These are phyloP conservation scores for Abrostola tripartita DNA, from an alignment of 2,888 invertebrate genomes.

Conservation along the genomic window DNA sequence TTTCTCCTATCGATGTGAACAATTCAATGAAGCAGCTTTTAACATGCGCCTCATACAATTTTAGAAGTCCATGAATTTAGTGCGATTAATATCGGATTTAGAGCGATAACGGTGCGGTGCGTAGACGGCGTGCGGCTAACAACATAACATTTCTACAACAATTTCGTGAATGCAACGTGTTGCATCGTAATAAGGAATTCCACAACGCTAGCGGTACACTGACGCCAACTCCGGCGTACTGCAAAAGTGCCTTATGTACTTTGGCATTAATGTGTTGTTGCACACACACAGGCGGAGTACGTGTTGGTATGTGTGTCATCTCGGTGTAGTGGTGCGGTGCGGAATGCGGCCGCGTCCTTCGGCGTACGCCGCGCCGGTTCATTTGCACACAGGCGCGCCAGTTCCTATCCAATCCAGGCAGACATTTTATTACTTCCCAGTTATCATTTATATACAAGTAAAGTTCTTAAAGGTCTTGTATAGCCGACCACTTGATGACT, in stretches of 20 bases:
- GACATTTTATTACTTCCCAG: constrained; percentile 80
- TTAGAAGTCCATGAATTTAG: constrained; percentile 33
- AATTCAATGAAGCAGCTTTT: constrained; percentile 28
- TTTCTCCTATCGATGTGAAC: constrained; percentile 50
- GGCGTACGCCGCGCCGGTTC: constrained; percentile 81
- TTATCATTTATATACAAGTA: constrained; percentile 70
- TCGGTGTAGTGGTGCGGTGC: constrained; percentile 77
- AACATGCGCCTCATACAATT: constrained; percentile 32
- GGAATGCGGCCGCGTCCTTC: constrained; percentile 88
- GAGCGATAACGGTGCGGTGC: constrained; percentile 59
- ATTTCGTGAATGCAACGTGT: constrained; percentile 73
- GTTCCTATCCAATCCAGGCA: constrained; percentile 71
- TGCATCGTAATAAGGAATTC: constrained; percentile 78
- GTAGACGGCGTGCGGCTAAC: constrained; percentile 56
- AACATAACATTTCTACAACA: constrained; percentile 62
- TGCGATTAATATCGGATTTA: constrained; percentile 41
- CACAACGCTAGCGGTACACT: constrained; percentile 73
- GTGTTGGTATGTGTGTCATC: constrained; percentile 83
- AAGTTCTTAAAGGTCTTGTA: constrained; percentile 45
- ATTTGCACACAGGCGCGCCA: constrained; percentile 84
- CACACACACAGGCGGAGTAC: constrained; percentile 67
- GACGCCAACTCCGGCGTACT: constrained; percentile 65
- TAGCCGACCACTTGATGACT: constrained; percentile 48
- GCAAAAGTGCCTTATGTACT: constrained; percentile 78
- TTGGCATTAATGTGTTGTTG: constrained; percentile 70